Evolutionary conservation across 2,888 invertebrate genomes (phyloP), one percentile per base, ranked within the genome.

Genomic region (Apocheima hispidaria): DNA sequence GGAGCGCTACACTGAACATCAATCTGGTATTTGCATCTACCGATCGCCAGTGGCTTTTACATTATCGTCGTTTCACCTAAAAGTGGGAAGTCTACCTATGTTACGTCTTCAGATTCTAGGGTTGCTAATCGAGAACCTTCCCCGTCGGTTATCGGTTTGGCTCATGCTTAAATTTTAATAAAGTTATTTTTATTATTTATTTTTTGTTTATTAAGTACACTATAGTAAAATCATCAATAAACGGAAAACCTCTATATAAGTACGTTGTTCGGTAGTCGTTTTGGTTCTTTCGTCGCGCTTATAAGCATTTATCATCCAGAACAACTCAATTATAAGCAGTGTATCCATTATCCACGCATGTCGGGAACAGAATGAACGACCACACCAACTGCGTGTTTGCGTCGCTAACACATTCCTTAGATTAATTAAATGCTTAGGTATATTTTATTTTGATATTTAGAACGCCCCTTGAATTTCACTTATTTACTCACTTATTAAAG

Each of bases 321-420:
- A 33, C 30, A 35, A 33, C 30, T 46, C 46, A 44, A 44, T 44
- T 28, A 46, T 46, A 46, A 30, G 18, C 23, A 7, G 14, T 14
- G 35, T 35, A 36, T 35, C 49, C 49, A 49, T 49, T 49, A 49
- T 20, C 35, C 21, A 21, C 21, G 49, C 49, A 33, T 48, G 49
- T 35, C 35, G 20, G n/a, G 33, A 7, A n/a, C 30, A 49, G 30
- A 6, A 12, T 7, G 30, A 3, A 1, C 30, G 46, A 23, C 35
- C 21, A 20, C 49, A 5, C 35, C 35, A 21, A 7, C 20, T 14
- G 23, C 35, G 49, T 49, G 49, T 35, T 35, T 7, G n/a, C 7
- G 46, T 46, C 46, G 30, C 46, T 20, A 33, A 46, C 46, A 46
- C 46, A 20, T 30, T 18, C 20, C 30, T 46, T 46, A 46, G 12